Evolutionary conservation across 2,113 vertebrate species (phyloP), one percentile per base, ranked within the genome.

Genomic region (Heterochromis multidens): DNA sequence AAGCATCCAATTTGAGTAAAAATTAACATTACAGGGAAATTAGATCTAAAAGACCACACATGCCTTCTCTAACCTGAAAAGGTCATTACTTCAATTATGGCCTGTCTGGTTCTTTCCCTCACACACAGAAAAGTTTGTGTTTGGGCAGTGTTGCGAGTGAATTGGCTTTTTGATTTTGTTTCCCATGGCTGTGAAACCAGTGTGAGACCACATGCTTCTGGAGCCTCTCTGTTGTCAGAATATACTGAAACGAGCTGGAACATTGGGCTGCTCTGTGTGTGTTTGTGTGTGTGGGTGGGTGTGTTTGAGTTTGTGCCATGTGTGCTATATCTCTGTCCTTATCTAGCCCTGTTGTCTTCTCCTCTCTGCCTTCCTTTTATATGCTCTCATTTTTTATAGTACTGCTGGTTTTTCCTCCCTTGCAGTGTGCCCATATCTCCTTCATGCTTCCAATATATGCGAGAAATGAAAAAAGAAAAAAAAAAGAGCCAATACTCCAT

Each of bases 241-340:
- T 85, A 79, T 83, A 83, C 83, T 87, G 87, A 93, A 93, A 93
- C 90, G 86, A 93, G 80, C 81, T 89, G 86, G 79, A 87, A 92
- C 86, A 83, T 74, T 79, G 76, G 83, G 81, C 77, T 80, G 56
- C 59, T 63, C 33, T 83, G 31, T 84, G 62, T 84, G 17, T 63
- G 56, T 80, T 35, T 54, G 23, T 61, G 43, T 58, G 43, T 46
- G 21, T 78, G 40, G 17, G 67, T 72, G 67, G 25, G 67, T 72
- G 67, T 72, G 67, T 72, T 72, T 72, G 67, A 72, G 17, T 21
- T 23, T 46, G 16, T 35, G 52, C 17, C 21, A 37, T 87, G 46
- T 21, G 25, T 67, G 83, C 76, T 80, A 21, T 79, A 80, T 80
- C 65, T 87, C 72, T 70, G 37, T 83, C 67, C 33, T 81, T 11